Evolutionary conservation across 2,888 invertebrate species (phyloP).

Genomic region (Onchidella celtica): DNA sequence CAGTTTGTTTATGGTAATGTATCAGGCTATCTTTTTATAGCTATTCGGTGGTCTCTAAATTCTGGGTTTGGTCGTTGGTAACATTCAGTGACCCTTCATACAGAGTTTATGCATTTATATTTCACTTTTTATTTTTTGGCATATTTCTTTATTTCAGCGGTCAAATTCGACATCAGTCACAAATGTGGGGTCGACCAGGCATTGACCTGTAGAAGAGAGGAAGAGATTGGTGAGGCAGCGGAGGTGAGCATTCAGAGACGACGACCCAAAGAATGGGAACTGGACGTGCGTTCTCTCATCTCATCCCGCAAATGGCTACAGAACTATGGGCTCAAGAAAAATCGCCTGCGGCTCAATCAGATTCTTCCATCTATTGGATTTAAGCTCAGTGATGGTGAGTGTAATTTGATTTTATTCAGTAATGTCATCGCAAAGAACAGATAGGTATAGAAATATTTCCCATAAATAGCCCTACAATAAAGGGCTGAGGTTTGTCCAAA

Average conservation of each 20-base stretch:
- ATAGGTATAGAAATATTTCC: too few species aligned
- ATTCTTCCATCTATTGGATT: conserved; percentile 78
- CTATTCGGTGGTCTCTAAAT: too few species aligned
- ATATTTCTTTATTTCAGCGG: conserved; percentile 59
- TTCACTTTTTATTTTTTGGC: background rate
- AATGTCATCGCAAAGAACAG: too few species aligned
- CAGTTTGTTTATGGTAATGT: too few species aligned
- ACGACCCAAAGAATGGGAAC: conserved; percentile 74
- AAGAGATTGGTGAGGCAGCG: conserved; percentile 29
- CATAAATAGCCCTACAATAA: too few species aligned
- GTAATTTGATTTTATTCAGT: too few species aligned
- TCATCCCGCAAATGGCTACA: conserved; percentile 77
- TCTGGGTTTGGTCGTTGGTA: too few species aligned
- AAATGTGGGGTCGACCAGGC: conserved; percentile 52
- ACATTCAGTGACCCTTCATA: too few species aligned
- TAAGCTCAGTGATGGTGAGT: conserved; percentile 77
- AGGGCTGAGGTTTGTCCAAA: too few species aligned
- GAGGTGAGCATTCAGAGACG: conserved; percentile 60
- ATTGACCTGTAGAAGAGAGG: conserved; percentile 47
- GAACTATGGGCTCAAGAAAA: conserved; percentile 76
- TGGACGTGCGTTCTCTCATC: conserved; percentile 73
- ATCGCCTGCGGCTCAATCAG: conserved; percentile 72
- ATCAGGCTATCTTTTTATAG: too few species aligned
- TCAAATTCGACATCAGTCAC: conserved; percentile 67
- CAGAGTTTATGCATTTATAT: too few species aligned